Conservation (phyloP, 2,113 vertebrate species). For the Nyctibius bracteatus region DNA sequence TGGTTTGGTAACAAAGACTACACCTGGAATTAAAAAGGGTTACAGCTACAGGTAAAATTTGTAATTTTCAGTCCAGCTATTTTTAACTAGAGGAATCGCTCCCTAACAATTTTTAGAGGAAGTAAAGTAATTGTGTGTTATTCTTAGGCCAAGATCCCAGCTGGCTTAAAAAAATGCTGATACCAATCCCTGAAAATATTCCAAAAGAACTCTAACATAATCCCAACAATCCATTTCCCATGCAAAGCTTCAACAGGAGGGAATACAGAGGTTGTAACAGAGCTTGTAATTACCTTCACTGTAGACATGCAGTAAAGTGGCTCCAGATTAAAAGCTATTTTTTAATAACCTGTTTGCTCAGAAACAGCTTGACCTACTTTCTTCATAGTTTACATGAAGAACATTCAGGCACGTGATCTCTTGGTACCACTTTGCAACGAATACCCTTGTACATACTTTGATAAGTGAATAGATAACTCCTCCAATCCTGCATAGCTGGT, state of each 20-base stretch:
- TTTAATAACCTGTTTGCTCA: constrained; percentile 15
- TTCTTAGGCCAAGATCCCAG: background rate
- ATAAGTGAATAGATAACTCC: constrained; percentile 39
- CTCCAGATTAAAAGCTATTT: background rate
- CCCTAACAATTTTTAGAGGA: background rate
- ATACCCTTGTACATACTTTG: constrained; percentile 4
- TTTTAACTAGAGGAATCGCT: background rate
- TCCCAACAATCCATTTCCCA: background rate
- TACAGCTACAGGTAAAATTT: background rate
- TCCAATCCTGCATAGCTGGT: background rate
- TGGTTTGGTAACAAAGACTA: background rate
- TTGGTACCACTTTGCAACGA: constrained; percentile 22
- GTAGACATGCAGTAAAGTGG: background rate
- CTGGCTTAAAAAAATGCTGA: background rate
- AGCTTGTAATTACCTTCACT: background rate
- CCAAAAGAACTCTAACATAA: background rate
- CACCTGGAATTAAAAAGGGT: background rate
- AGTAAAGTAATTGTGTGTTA: background rate
- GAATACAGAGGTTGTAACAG: background rate
- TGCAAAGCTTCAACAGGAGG: background rate
- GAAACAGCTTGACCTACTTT: constrained; percentile 18
- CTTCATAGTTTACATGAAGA: background rate
- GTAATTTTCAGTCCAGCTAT: background rate
- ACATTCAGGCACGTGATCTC: background rate
- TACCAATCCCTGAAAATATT: background rate